A percentile compares a stretch with the other conserved stretches of the same genome.
Conservation (phyloP, 2,113 vertebrate genomes). For the Odontophorus gujanensis region DNA sequence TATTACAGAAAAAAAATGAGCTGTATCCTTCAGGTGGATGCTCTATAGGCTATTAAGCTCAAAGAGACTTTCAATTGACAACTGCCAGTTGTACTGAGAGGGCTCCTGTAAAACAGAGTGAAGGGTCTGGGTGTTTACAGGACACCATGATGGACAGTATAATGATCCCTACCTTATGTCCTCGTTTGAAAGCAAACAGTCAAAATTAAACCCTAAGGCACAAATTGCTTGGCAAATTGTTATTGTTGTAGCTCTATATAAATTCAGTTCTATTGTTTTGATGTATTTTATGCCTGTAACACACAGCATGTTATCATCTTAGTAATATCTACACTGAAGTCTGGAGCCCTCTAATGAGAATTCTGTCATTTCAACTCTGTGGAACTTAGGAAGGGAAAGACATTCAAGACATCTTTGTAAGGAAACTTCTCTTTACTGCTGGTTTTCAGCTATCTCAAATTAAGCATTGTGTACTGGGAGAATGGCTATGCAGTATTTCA, state of each 20-base stretch:
- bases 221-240: neutral
- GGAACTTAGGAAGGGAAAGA: neutral
- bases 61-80: neutral
- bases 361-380: neutral
- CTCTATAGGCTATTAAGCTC: neutral
- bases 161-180: neutral
- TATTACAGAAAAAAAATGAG: neutral
- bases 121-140: neutral
- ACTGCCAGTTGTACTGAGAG: fast-evolving
- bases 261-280: fast-evolving
- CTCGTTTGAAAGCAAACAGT: neutral
- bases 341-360: neutral
- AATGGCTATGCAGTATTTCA: neutral
- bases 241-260: neutral
- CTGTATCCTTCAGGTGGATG: neutral
- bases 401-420: neutral
- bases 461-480: neutral
- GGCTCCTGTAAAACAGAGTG: neutral
- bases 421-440: neutral
- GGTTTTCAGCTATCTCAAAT: neutral
- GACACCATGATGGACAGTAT: neutral
- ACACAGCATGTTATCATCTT: neutral
- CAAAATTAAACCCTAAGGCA: neutral
- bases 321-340: neutral
- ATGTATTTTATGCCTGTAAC: neutral